Base-by-base conservation (phyloP, 2,113 vertebrate genomes). In the Pollachius pollachius region DNA sequence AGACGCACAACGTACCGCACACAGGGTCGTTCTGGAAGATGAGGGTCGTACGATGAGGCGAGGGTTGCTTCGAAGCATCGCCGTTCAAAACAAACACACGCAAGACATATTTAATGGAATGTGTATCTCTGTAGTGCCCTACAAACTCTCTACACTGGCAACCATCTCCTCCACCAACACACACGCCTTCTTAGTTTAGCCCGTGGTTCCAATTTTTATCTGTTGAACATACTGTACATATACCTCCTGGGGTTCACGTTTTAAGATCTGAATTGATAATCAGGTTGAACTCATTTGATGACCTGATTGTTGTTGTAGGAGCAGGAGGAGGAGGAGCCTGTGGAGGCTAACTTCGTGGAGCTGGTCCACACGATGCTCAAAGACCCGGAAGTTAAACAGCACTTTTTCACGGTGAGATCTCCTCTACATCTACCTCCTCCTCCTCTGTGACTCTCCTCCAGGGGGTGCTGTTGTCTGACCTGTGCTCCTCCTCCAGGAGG, bases 361-460 rank as follows among this genome's bases (percentile, higher is more conserved):
- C 63, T 88, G 70, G 81, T 89, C 75, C 88, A 87, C 27, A 71
- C 67, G 52, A 74, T 91, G 34, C 79, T 90, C 21, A 87, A 84
- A 79, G 80, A 89, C 71, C 71, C 85, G 1, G 75, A 82, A 15
- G 73, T 81, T 68, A 87, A 73, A 73, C 67, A 1, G 15, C 63
- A 76, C 7, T 91, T 90, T 74, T 90, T 91, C 73, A 34, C 3
- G 71, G 90, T 90, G 66, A 84, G 79, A 17, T 15, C 15, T 0
- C 57, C 19, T 66, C 5, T 62, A 17, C 15, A 25, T 61, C 17
- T 69, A 41, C 12, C 30, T 48, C 41, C 8, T 13, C 12, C 41
- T 48, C 9, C 41, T 48, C 11, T 11, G 5, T 11, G 8, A 1
- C 41, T 34, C 15, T 62, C 19, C n/a, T 59, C 23, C 23, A 23